Percentiles rank a stretch among this genome's conserved stretches.
These are phyloP conservation scores for Drosophila aff. DNA, from an alignment of 1,140 invertebrate species.

Conservation along the genomic window DNA sequence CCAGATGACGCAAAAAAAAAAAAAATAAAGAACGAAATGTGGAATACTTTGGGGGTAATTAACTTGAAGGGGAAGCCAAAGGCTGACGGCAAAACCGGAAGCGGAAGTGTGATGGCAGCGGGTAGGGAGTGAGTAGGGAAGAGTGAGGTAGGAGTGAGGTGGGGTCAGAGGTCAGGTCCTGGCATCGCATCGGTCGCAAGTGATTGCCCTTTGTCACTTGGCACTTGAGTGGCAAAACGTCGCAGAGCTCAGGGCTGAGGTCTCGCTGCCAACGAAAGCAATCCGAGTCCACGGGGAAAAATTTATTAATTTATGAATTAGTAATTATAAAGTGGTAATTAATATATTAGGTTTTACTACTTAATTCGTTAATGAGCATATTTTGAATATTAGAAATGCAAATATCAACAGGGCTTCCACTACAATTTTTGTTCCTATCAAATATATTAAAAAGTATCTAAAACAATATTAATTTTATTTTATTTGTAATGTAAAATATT, in stretches of 20 bases:
- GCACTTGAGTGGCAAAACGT: constrained; percentile 50
- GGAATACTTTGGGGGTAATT: constrained; percentile 68
- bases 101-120: not conserved
- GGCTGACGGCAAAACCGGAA: constrained; percentile 7
- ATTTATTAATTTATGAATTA: not conserved
- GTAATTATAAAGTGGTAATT: not conserved
- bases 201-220: constrained; percentile 77
- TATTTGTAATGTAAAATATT: no score
- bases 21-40: constrained; percentile 46
- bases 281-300: not conserved
- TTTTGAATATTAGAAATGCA: no score
- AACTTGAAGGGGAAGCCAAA: constrained; percentile 36
- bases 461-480: no score
- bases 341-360: not conserved
- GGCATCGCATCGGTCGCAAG: constrained; percentile 52
- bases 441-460: no score
- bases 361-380: no score
- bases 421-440: no score
- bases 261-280: constrained; percentile 15
- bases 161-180: constrained; percentile 19
- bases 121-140: no score
- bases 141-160: not conserved
- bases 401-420: no score
- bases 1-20: constrained; percentile 37
- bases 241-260: constrained; percentile 11